Evolutionary conservation across 2,113 vertebrate species (phyloP), one percentile per base, ranked within the genome.

Genomic region (Archilochus colubris): DNA sequence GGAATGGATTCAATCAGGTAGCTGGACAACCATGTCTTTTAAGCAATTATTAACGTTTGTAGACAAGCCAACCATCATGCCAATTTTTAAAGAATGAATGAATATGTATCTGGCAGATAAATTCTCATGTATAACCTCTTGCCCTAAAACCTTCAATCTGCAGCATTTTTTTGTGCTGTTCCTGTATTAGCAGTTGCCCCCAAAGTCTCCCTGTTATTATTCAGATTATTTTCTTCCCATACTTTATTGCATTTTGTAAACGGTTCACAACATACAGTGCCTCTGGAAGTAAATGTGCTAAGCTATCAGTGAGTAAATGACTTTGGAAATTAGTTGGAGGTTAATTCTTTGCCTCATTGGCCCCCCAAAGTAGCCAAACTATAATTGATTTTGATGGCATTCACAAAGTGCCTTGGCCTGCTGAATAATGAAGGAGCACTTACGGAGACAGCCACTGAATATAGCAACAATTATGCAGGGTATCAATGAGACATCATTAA

Each of bases 331-430:
- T 97, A 98, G 94, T 97, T 98, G 94, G 97, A 98, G 97, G 97
- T 98, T 98, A 98, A 98, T 98, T 97, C 97, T 98, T 96, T 98
- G 97, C 95, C 96, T 98, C 97, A 97, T 96, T 98, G 97, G n/a
- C 74, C 96, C 92, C 89, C 58, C 81, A 92, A 96, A 97, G 95
- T 97, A 96, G 94, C 94, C 96, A 96, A 97, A 97, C 82, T 95
- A n/a, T 97, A 98, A 98, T 97, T 98, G 95, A 98, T 97, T 98
- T 97, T 97, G 91, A 97, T 97, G 94, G 96, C 82, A 96, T 95
- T 96, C 95, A 92, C 28, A 54, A 97, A 97, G 77, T 92, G 82
- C 77, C 81, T 97, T 96, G 77, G 93, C 84, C 92, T 96, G 80
- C 83, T 97, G 93, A 97, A 95, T 96, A 97, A 97, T 95, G 94